Base-by-base conservation (phyloP, 2,888 invertebrate genomes). In the Melieria crassipennis region DNA sequence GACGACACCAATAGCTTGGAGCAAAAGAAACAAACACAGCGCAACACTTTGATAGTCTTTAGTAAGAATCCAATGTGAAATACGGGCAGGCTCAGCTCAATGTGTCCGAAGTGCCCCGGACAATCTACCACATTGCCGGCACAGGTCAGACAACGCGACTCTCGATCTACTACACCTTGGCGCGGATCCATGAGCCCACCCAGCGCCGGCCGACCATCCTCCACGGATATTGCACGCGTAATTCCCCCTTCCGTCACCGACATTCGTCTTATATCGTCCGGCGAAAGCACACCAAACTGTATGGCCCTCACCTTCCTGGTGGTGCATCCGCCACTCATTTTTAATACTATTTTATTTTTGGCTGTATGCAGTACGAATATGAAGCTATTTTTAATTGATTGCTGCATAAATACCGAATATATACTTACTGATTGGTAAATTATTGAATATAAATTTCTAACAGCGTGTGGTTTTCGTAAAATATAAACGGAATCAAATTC, bases 111-210 rank as follows among this genome's bases (percentile, higher is more conserved):
- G 87, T 99, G 98, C 7, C 98, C 98, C 7, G 98, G 97, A 86
- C 98, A 98, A 86, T 97, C 96, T 0, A 94, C 93, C 93, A 96
- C 95, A 83, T 95, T 96, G 61, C 97, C 94, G 72, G 96, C 95
- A 85, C 97, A 97, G 0, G 97, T 97, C 85, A 94, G 94, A 84
- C 96, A 96, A 76, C 95, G 89, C 10, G 96, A 94, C 83, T 90
- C 91, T 81, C 97, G 90, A 85, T 98, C 97, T 58, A 96, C 93
- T 74, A 96, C 96, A 80, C 98, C 98, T 88, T 98, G 98, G 76
- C 98, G 89, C 4, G 98, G 98, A 86, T 98, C 98, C 97, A 98
- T 98, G 79, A 98, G 91, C 48, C 98, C 98, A 1, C 97, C 97
- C 74, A 97, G 87, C 85, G 98, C 98, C 1, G 98, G 98, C 72